Base-by-base conservation (phyloP, 1,140 invertebrate species). In the Rhagoletis pomonella region DNA sequence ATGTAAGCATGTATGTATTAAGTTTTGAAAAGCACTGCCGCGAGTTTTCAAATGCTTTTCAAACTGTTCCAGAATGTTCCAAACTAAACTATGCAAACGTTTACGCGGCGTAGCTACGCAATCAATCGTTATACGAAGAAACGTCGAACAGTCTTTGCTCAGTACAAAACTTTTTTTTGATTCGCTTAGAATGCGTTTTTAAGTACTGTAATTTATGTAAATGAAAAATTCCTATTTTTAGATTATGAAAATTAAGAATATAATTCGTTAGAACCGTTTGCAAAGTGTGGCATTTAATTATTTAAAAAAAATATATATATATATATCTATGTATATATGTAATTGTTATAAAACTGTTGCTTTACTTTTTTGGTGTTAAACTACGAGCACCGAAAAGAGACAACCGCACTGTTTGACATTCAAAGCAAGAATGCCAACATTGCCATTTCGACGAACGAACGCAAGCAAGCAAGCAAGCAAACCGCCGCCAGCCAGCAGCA, bases 401-500 rank as follows among this genome's bases (percentile, higher is more conserved):
- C 91, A 90, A 92, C 91, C 91, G 91, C 90, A 90, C 91, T 84
- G 90, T 88, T 92, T 91, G 89, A 90, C 89, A 90, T 90, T 89
- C 91, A 89, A 90, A 91, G 90, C 91, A 92, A 92, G 91, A 92
- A 92, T 92, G 91, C 91, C 87, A 87, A 87, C 88, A 88, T 89
- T 88, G 87, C 87, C 88, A 85, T 86, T 88, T 88, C 85, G 69
- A 67, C 17, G 64, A 59, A 85, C 86, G 60, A 59, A 42, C 81
- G 39, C 65, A 88, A 59, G 73, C 88, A 69, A 42, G 73, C 88
- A 69, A 42, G 29, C 29, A 29, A 29, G 29, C 29, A 29, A 29
- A 29, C 29, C 29, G 29, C 67, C 19, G 19, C 67, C 44, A 55
- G 85, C 12, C 85, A 67, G 44, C 59, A 42, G 17, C 69, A 81